Conservation (phyloP, 1,140 invertebrate species). For the Aphidius ervi region DNA sequence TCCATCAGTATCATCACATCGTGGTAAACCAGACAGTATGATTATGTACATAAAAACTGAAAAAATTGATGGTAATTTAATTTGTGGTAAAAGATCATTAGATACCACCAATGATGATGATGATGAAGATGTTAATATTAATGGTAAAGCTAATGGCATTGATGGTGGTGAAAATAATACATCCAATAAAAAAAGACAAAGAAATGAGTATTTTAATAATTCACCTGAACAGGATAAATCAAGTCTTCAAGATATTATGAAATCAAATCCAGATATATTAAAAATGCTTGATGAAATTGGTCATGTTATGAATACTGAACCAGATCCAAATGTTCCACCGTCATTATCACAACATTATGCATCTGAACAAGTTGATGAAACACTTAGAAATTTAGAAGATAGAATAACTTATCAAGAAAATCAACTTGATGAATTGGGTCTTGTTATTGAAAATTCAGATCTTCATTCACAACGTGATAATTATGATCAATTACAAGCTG, state of each 20-base stretch:
- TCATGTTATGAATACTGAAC: conserved; percentile 31
- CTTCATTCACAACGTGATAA: conserved; percentile 32
- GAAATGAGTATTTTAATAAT: neutral
- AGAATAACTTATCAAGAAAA: conserved; percentile 38
- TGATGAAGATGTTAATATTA: too few relatives aligned
- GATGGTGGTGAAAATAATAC: neutral
- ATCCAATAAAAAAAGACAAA: conserved; percentile 10
- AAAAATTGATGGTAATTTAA: too few relatives aligned
- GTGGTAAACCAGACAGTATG: conserved; percentile 4
- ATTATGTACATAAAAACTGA: neutral
- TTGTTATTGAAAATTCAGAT: conserved; percentile 36
- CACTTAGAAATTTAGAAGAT: conserved; percentile 36
- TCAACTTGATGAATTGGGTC: conserved; percentile 43
- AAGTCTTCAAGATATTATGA: conserved; percentile 13
- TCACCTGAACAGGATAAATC: neutral
- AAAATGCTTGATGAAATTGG: conserved; percentile 39
- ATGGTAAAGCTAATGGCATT: too few relatives aligned
- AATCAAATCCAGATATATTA: conserved; percentile 31
- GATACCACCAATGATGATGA: neutral
- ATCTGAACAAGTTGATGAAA: conserved; percentile 32
- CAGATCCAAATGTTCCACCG: neutral
- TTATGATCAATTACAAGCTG: conserved; percentile 42
- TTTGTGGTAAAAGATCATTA: neutral
- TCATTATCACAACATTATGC: too few relatives aligned
- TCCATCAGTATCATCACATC: neutral